Evolutionary conservation across 2,797 vertebrate genomes (phyloP).

Genomic region (Acomys russatus): DNA sequence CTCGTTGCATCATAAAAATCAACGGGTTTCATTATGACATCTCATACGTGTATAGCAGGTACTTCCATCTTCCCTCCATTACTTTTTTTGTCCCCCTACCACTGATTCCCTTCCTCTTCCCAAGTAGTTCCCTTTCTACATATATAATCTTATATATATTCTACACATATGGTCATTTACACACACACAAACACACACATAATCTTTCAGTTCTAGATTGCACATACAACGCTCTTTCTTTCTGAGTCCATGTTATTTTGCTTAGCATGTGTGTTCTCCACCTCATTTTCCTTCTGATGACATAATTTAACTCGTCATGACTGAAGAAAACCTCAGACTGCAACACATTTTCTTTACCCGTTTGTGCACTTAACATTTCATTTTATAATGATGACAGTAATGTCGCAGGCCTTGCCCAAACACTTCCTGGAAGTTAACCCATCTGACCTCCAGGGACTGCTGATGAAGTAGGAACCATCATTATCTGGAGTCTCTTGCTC

Average conservation of each 20-base stretch:
- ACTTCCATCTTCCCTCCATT: neutral
- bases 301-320: neutral
- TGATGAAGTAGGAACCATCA: neutral
- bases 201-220: neutral
- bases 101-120: neutral
- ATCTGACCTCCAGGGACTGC: neutral
- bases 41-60: neutral
- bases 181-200: neutral
- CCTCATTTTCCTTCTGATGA: neutral
- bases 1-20: neutral
- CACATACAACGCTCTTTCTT: neutral
- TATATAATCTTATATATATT: neutral
- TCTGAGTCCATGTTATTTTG: neutral
- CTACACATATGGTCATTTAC: neutral
- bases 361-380: neutral
- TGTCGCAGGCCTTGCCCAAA: neutral
- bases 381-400: neutral
- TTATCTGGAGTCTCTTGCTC: neutral
- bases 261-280: neutral
- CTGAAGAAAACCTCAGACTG: neutral
- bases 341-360: neutral
- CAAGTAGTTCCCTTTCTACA: neutral
- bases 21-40: neutral
- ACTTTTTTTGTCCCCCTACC: neutral
- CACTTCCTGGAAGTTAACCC: constrained; percentile 25